Percentiles rank a stretch among this genome's conserved stretches.
These are phyloP conservation scores for Acanthiza pusilla DNA, from an alignment of 2,797 vertebrate species.

Conservation along the genomic window DNA sequence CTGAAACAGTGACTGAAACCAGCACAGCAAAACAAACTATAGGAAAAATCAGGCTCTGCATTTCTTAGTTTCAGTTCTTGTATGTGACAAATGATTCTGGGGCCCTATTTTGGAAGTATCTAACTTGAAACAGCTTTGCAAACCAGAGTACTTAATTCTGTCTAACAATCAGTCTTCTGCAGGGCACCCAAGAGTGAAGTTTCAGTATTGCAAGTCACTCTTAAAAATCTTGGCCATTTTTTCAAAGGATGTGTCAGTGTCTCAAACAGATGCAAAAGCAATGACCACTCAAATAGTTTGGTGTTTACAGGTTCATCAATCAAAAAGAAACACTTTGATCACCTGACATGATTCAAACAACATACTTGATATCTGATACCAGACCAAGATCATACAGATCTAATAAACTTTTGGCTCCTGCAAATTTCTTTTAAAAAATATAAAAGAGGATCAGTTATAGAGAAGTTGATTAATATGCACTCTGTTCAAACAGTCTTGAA, in stretches of 20 bases:
- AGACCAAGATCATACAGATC: slow-evolving; percentile 75
- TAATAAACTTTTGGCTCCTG: slow-evolving; percentile 83
- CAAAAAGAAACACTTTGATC: slow-evolving; percentile 72
- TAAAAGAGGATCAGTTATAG: slow-evolving; percentile 78
- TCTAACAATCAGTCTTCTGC: slow-evolving; percentile 10
- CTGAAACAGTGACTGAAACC: not conserved
- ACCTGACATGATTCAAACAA: slow-evolving; percentile 67
- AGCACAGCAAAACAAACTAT: not conserved
- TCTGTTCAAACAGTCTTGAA: slow-evolving; percentile 78
- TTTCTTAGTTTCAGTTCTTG: not conserved
- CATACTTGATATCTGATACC: slow-evolving; percentile 75
- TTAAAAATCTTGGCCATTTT: slow-evolving; percentile 51
- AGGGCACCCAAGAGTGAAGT: not conserved
- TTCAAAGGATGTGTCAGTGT: slow-evolving; percentile 47
- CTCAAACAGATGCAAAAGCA: slow-evolving; percentile 55
- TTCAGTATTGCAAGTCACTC: not conserved
- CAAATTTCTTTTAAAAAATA: slow-evolving; percentile 77
- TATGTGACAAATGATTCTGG: slow-evolving; percentile 21
- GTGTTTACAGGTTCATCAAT: slow-evolving; percentile 76
- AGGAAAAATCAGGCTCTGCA: not conserved
- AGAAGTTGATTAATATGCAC: slow-evolving; percentile 83
- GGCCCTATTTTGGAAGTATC: not conserved
- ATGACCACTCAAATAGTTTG: slow-evolving; percentile 49
- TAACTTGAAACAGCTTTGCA: slow-evolving; percentile 54
- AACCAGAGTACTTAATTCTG: not conserved